These are phyloP conservation scores for Spilogale gracilis DNA, from an alignment of 2,113 vertebrate species.

Conservation along the genomic window DNA sequence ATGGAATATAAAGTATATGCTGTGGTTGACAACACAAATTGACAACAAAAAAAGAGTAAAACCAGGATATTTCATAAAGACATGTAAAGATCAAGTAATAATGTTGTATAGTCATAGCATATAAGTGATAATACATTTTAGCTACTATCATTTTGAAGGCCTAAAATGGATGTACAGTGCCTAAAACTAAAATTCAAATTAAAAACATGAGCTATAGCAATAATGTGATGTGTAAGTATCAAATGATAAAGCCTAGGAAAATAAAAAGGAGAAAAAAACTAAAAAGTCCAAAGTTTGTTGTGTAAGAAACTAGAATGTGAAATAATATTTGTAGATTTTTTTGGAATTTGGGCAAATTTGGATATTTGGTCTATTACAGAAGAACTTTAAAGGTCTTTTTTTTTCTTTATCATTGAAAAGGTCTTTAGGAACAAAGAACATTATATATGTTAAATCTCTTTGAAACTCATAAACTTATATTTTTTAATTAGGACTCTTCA, in stretches of 20 bases:
- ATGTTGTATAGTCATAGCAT: background rate
- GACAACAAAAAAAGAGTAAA: background rate
- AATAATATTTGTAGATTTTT: background rate
- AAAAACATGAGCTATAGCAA: background rate
- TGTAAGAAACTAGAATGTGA: background rate
- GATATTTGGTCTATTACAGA: background rate
- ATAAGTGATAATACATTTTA: background rate
- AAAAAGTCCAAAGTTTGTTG: background rate
- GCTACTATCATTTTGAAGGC: background rate
- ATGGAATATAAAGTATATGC: background rate
- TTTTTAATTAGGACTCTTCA: background rate
- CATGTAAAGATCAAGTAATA: background rate
- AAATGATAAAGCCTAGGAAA: background rate
- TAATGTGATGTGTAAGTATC: background rate
- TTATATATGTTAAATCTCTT: background rate
- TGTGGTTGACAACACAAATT: background rate
- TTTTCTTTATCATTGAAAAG: background rate
- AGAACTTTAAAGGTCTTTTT: background rate
- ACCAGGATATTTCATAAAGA: background rate
- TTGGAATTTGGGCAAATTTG: background rate
- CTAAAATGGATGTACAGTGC: background rate
- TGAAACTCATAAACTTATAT: background rate
- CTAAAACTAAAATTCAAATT: background rate
- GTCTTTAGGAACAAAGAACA: background rate
- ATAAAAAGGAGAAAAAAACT: background rate